A percentile compares a stretch with the other conserved stretches of the same genome.
Evolutionary conservation across 2,113 vertebrate genomes (phyloP).

Genomic region (Chlorodrepanis virens): DNA sequence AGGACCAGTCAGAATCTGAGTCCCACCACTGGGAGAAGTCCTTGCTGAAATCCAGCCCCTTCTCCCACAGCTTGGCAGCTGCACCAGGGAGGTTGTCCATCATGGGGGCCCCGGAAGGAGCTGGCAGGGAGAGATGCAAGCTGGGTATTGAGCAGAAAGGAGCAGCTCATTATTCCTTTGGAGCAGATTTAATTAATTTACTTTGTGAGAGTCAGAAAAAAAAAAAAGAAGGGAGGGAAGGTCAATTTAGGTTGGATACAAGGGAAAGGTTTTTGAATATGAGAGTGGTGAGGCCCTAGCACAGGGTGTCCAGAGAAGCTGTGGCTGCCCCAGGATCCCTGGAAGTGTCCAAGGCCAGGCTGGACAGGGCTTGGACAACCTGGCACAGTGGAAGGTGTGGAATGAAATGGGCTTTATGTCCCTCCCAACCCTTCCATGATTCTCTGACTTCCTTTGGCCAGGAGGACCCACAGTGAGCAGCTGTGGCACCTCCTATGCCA

Average conservation of each 20-base stretch:
- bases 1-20: neutral
- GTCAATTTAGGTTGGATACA: neutral
- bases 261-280: neutral
- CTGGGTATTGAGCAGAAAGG: neutral
- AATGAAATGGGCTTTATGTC: neutral
- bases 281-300: rapidly evolving
- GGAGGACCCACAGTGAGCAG: neutral
- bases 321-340: neutral
- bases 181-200: neutral
- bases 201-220: neutral
- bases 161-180: neutral
- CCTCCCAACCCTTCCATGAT: neutral
- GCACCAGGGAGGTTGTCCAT: neutral
- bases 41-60: neutral
- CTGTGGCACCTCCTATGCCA: rapidly evolving
- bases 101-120: neutral
- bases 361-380: rapidly evolving
- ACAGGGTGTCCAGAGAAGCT: neutral
- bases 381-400: neutral
- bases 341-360: rapidly evolving
- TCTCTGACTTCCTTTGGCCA: neutral
- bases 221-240: neutral
- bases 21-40: neutral
- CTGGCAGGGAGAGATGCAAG: neutral
- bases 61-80: neutral